These are phyloP conservation scores for Malacosoma neustria DNA, from an alignment of 2,888 invertebrate genomes.

Conservation along the genomic window DNA sequence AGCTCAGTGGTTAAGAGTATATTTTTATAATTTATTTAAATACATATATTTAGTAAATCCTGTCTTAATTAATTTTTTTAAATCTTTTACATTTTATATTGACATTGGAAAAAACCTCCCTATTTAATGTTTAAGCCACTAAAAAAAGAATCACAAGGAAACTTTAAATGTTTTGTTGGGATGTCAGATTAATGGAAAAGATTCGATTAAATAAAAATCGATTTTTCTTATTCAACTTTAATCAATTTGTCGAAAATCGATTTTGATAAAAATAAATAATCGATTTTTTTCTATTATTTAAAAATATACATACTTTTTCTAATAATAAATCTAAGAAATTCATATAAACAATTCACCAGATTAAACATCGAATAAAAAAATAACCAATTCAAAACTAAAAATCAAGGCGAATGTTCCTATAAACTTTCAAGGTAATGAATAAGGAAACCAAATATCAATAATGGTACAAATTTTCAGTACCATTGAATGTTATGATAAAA, in stretches of 20 bases:
- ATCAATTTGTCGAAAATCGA: conserved; percentile 6
- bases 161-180: too few species aligned
- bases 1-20: too few species aligned
- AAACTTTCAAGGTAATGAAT: conserved; percentile 1
- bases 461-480: background rate
- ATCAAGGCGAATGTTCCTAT: background rate
- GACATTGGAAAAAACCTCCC: too few species aligned
- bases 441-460: background rate
- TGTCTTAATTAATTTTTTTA: too few species aligned
- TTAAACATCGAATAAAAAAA: conserved; percentile 2
- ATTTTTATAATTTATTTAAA: too few species aligned
- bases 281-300: conserved; percentile 5
- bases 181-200: too few species aligned
- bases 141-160: too few species aligned
- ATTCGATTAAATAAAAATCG: too few species aligned
- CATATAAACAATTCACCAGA: conserved; percentile 5
- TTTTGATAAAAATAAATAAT: conserved; percentile 9
- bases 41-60: too few species aligned
- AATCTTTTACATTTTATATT: too few species aligned
- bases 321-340: conserved; percentile 6
- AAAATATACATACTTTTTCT: conserved; percentile 2
- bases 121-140: too few species aligned
- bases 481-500: background rate
- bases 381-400: conserved; percentile 1
- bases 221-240: conserved; percentile 7